Evolutionary conservation across 2,888 invertebrate genomes (phyloP).

Genomic region (Doris montereyensis): DNA sequence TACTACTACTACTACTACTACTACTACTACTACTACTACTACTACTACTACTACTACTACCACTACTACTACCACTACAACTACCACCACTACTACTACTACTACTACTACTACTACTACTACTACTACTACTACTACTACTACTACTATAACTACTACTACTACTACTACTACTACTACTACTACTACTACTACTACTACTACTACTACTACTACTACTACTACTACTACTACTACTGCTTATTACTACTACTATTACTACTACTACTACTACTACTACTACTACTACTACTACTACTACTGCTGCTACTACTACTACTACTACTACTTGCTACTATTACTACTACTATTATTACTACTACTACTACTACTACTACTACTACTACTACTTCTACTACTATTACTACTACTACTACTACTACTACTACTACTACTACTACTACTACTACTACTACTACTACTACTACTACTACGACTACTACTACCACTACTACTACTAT

Average conservation of each 20-base stretch:
- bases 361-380: neutral
- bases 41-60: conserved; percentile 38
- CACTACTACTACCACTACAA: conserved; percentile 29
- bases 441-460: neutral
- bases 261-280: conserved; percentile 1
- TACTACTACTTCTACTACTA: neutral
- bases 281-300: neutral
- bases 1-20: conserved; percentile 26
- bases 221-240: neutral
- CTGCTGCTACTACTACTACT: neutral
- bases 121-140: neutral
- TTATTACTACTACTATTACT: neutral
- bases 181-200: neutral
- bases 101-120: conserved; percentile 2
- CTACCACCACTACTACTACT: neutral
- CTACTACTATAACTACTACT: neutral
- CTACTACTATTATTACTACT: neutral
- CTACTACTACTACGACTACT: neutral
- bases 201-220: neutral
- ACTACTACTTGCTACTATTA: neutral
- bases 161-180: neutral
- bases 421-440: neutral
- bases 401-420: neutral
- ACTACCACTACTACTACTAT: neutral
- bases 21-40: conserved; percentile 24